phyloP scores from a whole-genome alignment of 2,113 vertebrate species.

The Cairina moschata region DNA sequence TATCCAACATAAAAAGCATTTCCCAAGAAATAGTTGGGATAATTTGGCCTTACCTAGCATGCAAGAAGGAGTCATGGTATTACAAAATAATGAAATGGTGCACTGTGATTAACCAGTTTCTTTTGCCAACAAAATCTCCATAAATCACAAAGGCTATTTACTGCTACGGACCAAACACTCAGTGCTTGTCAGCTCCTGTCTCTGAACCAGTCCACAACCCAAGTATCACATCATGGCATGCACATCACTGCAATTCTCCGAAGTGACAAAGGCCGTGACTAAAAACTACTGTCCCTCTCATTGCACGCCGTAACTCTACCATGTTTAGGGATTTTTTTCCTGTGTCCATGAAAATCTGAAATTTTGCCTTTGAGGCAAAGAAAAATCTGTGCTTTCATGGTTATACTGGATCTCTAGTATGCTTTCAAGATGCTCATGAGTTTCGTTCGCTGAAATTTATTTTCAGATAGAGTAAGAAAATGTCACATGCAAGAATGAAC shows the following conservation, averaged over 20 bases:
- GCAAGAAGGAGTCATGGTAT: not conserved
- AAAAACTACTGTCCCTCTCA: not conserved
- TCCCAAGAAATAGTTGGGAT: not conserved
- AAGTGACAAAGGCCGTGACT: not conserved
- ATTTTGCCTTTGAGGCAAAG: not conserved
- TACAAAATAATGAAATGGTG: not conserved
- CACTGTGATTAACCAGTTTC: not conserved
- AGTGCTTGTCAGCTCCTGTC: not conserved
- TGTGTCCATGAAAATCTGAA: not conserved
- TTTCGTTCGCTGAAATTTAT: not conserved
- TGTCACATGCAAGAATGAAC: not conserved
- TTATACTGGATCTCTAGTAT: not conserved
- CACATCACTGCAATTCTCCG: not conserved
- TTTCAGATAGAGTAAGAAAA: not conserved
- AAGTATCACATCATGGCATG: rapidly evolving
- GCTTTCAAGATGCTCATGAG: not conserved
- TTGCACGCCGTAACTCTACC: no score
- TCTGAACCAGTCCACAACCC: not conserved
- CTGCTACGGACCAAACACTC: not conserved
- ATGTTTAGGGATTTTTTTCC: not conserved
- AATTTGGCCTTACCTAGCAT: not conserved
- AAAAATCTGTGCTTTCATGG: not conserved
- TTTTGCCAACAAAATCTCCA: not conserved
- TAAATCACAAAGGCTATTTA: not conserved
- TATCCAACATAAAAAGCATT: not conserved